Conservation (phyloP, 2,888 invertebrate genomes). For the Ennomos fuscantarius region DNA sequence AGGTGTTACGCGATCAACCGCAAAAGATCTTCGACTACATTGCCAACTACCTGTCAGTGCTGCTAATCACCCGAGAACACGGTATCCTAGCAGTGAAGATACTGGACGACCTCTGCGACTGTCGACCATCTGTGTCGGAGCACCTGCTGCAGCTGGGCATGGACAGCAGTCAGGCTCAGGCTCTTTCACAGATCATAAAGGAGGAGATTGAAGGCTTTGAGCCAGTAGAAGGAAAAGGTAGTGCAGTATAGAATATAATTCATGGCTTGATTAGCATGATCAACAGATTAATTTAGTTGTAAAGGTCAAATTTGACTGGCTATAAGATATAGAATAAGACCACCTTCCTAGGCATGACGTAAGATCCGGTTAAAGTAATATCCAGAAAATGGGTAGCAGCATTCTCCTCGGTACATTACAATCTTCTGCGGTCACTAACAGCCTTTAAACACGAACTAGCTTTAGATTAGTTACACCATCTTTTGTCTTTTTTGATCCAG, state of each 20-base stretch:
- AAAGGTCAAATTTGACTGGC: no score
- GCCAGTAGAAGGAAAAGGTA: slow-evolving; percentile 65
- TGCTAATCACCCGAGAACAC: slow-evolving; percentile 88
- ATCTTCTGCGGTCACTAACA: no score
- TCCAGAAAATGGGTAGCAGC: no score
- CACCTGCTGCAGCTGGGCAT: slow-evolving; percentile 65
- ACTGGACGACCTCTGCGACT: slow-evolving; percentile 76
- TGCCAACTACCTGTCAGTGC: slow-evolving; percentile 89
- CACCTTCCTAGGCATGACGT: no score
- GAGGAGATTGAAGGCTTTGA: slow-evolving; percentile 62
- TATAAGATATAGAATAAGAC: not conserved
- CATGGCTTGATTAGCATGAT: no score
- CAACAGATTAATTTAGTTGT: no score
- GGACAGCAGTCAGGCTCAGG: slow-evolving; percentile 42
- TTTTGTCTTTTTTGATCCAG: no score
- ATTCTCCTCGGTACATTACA: no score
- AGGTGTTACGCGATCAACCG: slow-evolving; percentile 90
- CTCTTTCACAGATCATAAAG: slow-evolving; percentile 64
- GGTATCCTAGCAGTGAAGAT: slow-evolving; percentile 72
- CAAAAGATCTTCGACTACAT: slow-evolving; percentile 87
- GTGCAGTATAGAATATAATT: no score
- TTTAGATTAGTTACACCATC: no score
- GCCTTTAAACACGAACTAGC: no score
- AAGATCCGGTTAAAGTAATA: no score
- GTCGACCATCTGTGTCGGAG: slow-evolving; percentile 67